Evolutionary conservation across 1,140 invertebrate genomes (phyloP), one percentile per base, ranked within the genome.

Genomic region (Oryzaephilus surinamensis): DNA sequence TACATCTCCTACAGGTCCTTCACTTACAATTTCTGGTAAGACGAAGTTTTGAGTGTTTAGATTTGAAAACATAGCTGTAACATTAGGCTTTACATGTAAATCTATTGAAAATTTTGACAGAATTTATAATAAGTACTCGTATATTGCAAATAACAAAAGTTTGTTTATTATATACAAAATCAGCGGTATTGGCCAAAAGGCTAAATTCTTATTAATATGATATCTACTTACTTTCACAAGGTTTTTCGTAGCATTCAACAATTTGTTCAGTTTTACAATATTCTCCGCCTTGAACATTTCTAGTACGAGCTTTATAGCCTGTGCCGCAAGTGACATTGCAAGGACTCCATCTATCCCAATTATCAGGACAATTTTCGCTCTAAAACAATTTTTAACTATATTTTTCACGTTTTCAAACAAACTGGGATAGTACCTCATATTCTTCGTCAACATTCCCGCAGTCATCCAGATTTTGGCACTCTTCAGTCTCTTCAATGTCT

Each of bases 321-420:
- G 67, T 69, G 0, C 87, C 86, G 56, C 90, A 93, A 1, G 76
- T 73, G 0, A 74, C 73, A 14, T 74, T 80, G 57, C 89, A 94
- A 1, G 72, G 59, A 11, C 76, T 76, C 86, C 86, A 93, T 3
- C 64, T 46, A 1, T 70, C 72, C 88, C 88, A 94, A 1, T 71
- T 35, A 32, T 48, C 27, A 10, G 42, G 12, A 35, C 52, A 54
- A 24, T 43, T 37, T 32, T 19, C 8, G 28, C 28, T 29, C 6
- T 32, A 32, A 31, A 10, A 32, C 31, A 11, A 10, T 4, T 12
- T 21, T 23, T 16, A 11, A 8, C 7, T 7, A 17, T 12, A 14
- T 11, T 8, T n/a, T n/a, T n/a, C n/a, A n/a, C n/a, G n/a, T n/a
- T n/a, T n/a, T n/a, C n/a, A n/a, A n/a, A n/a, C n/a, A n/a, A n/a